A percentile compares a stretch with the other conserved stretches of the same genome.
phyloP scores from a whole-genome alignment of 2,113 vertebrate species.

The Tautogolabrus adspersus region DNA sequence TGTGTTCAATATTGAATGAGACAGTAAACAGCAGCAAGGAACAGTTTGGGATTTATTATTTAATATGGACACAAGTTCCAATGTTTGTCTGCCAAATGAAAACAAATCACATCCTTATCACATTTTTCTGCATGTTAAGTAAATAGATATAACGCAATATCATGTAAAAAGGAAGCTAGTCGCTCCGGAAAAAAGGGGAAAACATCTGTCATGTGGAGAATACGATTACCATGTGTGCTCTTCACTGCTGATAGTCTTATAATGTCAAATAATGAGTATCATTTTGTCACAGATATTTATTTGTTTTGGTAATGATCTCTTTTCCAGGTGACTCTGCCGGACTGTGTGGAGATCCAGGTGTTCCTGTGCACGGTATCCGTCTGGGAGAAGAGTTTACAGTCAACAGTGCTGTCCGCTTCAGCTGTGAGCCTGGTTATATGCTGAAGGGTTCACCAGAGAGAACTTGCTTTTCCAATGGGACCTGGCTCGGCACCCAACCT shows the following conservation, averaged over 20 bases:
- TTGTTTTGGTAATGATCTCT: background rate
- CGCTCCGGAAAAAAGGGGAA: background rate
- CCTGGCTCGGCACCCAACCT: conserved; percentile 91
- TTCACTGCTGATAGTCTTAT: background rate
- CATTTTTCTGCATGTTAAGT: conserved; percentile 30
- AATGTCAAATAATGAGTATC: background rate
- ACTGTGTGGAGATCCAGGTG: conserved; percentile 92
- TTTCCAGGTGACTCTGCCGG: conserved; percentile 87
- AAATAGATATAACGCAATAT: conserved; percentile 21
- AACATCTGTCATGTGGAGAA: too few relatives aligned
- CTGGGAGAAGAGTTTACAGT: conserved; percentile 90
- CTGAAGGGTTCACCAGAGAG: conserved; percentile 92
- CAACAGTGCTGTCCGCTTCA: conserved; percentile 89
- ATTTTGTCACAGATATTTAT: background rate
- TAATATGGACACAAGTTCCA: conserved; percentile 3
- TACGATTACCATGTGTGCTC: background rate
- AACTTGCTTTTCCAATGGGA: conserved; percentile 87
- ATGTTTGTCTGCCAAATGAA: conserved; percentile 19
- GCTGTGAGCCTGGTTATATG: conserved; percentile 92
- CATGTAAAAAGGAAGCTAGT: conserved; percentile 12
- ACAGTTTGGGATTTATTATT: conserved; percentile 27
- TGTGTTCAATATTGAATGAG: conserved; percentile 23
- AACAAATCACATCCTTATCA: background rate
- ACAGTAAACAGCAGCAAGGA: background rate
- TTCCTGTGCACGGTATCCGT: conserved; percentile 92